phyloP scores from a whole-genome alignment of 2,797 vertebrate species.

The Pseudopleuronectes americanus region DNA sequence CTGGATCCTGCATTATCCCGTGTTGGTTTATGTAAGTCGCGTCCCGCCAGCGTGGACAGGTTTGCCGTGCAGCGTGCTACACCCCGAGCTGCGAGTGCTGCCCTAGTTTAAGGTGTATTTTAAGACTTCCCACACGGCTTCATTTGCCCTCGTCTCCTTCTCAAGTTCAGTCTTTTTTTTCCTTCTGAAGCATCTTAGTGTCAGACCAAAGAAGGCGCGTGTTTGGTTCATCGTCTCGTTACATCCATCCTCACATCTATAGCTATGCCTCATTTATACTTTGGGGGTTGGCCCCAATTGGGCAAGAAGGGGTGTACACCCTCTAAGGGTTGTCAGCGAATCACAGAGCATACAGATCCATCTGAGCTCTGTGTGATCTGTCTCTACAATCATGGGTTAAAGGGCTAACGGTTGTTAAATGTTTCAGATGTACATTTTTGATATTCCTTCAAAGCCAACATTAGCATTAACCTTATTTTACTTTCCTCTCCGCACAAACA shows the following conservation, averaged over 20 bases:
- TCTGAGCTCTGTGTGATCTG: no score
- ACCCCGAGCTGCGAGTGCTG: conserved; percentile 64
- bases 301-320: no score
- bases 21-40: conserved; percentile 51
- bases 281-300: neutral
- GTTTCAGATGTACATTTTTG: no score
- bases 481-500: no score
- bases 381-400: no score
- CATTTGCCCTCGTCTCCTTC: conserved; percentile 74
- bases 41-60: conserved; percentile 47
- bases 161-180: conserved; percentile 64
- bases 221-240: neutral
- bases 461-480: no score
- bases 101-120: conserved; percentile 81
- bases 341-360: no score
- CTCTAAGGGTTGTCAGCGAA: no score
- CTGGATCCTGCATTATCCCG: conserved; percentile 28
- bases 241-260: neutral
- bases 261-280: neutral
- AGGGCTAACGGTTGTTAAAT: no score
- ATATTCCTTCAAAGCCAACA: no score
- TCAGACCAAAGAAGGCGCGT: conserved; percentile 28
- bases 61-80: conserved; percentile 42
- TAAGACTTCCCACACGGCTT: conserved; percentile 79
- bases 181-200: conserved; percentile 46